These are phyloP conservation scores for Urocitellus parryii DNA, from an alignment of 2,113 vertebrate genomes.

Conservation along the genomic window DNA sequence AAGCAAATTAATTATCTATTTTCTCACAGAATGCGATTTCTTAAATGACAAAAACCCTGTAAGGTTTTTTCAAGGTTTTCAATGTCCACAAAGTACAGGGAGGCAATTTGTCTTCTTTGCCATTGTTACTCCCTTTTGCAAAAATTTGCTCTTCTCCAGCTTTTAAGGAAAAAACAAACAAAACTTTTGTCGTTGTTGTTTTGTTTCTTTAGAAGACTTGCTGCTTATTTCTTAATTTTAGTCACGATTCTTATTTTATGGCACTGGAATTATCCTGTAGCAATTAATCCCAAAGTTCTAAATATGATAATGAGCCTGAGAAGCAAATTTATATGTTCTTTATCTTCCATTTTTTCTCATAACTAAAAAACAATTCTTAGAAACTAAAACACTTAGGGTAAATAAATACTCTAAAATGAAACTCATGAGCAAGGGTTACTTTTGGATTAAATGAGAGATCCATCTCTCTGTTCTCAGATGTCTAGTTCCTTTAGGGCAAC, in stretches of 20 bases:
- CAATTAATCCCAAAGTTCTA: constrained; percentile 80
- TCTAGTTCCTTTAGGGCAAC: background rate
- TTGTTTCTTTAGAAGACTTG: constrained; percentile 64
- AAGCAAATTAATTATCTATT: constrained; percentile 57
- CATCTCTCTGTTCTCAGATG: background rate
- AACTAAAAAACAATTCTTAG: constrained; percentile 18
- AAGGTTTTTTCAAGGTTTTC: constrained; percentile 32
- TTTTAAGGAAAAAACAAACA: constrained; percentile 78
- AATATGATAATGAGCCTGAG: constrained; percentile 56
- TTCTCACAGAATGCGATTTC: constrained; percentile 50
- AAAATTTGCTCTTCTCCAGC: constrained; percentile 76
- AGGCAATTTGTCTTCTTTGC: constrained; percentile 68
- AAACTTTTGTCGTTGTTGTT: background rate
- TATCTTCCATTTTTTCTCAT: background rate
- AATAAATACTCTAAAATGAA: constrained; percentile 40
- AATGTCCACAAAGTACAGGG: constrained; percentile 37
- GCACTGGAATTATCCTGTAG: constrained; percentile 75
- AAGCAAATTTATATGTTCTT: constrained; percentile 24
- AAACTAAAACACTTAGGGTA: constrained; percentile 13
- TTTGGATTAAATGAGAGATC: constrained; percentile 1
- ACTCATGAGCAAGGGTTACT: background rate
- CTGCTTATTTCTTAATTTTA: constrained; percentile 81
- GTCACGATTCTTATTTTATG: constrained; percentile 77
- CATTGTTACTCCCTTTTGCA: constrained; percentile 64
- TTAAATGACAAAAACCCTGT: constrained; percentile 41